A percentile compares a stretch with the other conserved stretches of the same genome.
phyloP scores from a whole-genome alignment of 2,113 vertebrate genomes.

The Myiopsitta monachus region DNA sequence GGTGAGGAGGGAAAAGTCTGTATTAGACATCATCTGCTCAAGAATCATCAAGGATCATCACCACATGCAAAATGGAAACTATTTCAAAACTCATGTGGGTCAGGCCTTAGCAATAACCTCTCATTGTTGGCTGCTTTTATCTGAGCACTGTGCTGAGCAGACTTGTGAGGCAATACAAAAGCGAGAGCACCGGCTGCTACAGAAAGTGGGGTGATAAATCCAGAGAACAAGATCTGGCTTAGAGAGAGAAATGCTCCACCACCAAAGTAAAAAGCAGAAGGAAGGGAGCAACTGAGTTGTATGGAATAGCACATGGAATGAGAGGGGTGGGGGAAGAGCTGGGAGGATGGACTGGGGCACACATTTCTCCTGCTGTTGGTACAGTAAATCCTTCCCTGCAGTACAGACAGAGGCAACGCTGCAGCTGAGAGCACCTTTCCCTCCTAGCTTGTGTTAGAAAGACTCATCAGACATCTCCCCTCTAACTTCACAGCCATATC shows the following conservation, averaged over 20 bases:
- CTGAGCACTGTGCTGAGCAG: not conserved
- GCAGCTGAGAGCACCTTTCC: not conserved
- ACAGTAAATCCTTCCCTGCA: not conserved
- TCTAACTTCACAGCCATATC: fast-evolving
- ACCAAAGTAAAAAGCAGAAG: not conserved
- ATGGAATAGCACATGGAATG: not conserved
- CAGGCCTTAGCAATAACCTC: not conserved
- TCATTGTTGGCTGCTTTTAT: not conserved
- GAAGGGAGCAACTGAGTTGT: not conserved
- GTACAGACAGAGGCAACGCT: not conserved
- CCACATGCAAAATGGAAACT: not conserved
- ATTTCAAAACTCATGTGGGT: not conserved
- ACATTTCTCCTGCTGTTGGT: not conserved
- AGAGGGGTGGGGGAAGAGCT: not conserved
- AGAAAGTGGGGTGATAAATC: not conserved
- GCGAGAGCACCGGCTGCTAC: not conserved
- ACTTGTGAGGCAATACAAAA: not conserved
- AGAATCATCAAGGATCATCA: not conserved
- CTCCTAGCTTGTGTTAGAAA: not conserved
- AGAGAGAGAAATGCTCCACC: not conserved
- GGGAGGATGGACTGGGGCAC: not conserved
- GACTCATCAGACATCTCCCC: not conserved
- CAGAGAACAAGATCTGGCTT: not conserved
- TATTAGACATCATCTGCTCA: not conserved
- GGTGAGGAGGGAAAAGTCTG: not conserved